phyloP scores from a whole-genome alignment of 2,888 invertebrate genomes.

The Sericinus montela region DNA sequence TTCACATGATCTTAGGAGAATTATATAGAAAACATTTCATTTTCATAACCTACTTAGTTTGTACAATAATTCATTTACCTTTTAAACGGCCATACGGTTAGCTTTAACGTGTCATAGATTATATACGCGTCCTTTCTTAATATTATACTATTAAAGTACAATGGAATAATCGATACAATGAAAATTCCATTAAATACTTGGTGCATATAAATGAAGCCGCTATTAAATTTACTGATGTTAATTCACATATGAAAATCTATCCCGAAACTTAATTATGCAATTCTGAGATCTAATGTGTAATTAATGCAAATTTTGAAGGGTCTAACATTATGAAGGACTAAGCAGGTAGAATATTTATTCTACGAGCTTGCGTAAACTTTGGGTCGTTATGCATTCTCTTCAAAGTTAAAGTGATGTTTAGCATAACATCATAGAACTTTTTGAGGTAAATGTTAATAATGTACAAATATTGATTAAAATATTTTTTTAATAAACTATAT shows the following conservation, averaged over 20 bases:
- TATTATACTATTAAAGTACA: too few relatives aligned
- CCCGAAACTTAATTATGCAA: slow-evolving; percentile 49
- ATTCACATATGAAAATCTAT: slow-evolving; percentile 32
- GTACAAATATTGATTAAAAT: too few relatives aligned
- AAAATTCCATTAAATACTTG: background rate
- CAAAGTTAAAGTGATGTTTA: slow-evolving; percentile 28
- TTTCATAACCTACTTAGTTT: too few relatives aligned
- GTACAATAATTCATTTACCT: too few relatives aligned
- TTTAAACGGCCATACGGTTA: too few relatives aligned
- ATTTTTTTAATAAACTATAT: too few relatives aligned
- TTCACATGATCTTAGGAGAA: too few relatives aligned
- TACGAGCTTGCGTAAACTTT: slow-evolving; percentile 36
- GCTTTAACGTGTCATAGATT: too few relatives aligned
- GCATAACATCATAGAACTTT: slow-evolving; percentile 17
- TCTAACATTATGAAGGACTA: slow-evolving; percentile 46
- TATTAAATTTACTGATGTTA: background rate
- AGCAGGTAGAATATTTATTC: slow-evolving; percentile 55
- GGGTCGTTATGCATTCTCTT: slow-evolving; percentile 24
- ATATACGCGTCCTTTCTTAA: background rate
- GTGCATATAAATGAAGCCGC: background rate
- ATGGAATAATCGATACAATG: too few relatives aligned
- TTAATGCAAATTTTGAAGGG: slow-evolving; percentile 66
- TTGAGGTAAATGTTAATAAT: slow-evolving; percentile 4
- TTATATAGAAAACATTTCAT: too few relatives aligned
- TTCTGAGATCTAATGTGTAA: slow-evolving; percentile 58